Evolutionary conservation across 2,797 vertebrate species (phyloP), one percentile per base, ranked within the genome.

Genomic region (Crenichthys baileyi): DNA sequence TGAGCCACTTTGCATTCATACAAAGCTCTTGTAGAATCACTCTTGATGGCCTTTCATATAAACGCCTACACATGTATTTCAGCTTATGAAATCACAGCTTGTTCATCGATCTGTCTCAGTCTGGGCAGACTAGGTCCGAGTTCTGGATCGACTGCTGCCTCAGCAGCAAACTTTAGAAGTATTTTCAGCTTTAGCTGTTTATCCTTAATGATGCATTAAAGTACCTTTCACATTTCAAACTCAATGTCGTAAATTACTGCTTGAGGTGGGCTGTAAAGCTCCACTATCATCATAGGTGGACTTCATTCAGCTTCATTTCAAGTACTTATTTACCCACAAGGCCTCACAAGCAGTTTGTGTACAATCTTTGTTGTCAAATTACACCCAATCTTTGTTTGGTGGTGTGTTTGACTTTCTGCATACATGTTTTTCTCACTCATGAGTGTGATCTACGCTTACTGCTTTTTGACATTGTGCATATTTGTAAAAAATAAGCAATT

Each of bases 71-170:
- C 24, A 26, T 79, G 39, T 75, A 65, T 67, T 83, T 71, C 48
- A 72, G 72, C 70, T 83, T 7, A 75, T 75, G 67, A 83, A 83
- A 81, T 81, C 53, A 51, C 24, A 60, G 73, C 58, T 82, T 60
- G 56, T 61, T 60, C 56, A 79, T 85, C 29, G 75, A 84, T 86
- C 78, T 63, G 71, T 74, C 76, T 86, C 61, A 55, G 70, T 48
- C 74, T 83, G 61, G 76, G 71, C 75, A 51, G 56, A 63, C 18
- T 72, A 48, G 36, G 58, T 77, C 72, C 8, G 58, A 24, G 48
- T 70, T 80, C 78, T 20, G 44, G 72, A 80, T 76, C 61, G 68
- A 79, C 79, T 74, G 46, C 61, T 82, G 44, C 50, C 77, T 73
- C 46, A 67, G 60, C 72, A 61, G 9, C 67, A 79, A 61, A 75